Percentiles rank a stretch among this genome's conserved stretches.
Evolutionary conservation across 2,888 invertebrate genomes (phyloP).

Genomic region (Ophion slaviceki): DNA sequence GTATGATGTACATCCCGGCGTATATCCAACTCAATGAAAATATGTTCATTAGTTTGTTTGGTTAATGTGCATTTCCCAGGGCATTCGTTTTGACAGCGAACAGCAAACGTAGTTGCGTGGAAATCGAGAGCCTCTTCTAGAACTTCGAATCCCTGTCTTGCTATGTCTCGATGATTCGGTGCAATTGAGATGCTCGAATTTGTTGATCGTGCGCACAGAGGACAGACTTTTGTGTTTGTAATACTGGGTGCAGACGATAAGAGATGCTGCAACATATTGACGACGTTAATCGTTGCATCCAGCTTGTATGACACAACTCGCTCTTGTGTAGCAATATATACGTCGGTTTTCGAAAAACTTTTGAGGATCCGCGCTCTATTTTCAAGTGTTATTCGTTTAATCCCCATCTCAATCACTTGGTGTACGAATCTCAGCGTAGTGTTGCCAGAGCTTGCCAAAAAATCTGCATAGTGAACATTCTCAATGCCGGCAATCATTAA

Average conservation of each 20-base stretch:
- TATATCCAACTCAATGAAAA: no score
- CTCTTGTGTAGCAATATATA: not conserved
- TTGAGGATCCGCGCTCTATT: no score
- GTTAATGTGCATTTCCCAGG: no score
- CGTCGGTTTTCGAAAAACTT: no score
- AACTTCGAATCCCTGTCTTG: slow-evolving; percentile 6
- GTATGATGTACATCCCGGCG: no score
- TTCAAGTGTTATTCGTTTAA: no score
- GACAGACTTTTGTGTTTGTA: not conserved
- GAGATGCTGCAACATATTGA: not conserved
- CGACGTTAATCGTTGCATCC: not conserved
- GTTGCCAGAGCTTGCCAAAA: slow-evolving; percentile 8
- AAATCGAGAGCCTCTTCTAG: slow-evolving; percentile 9
- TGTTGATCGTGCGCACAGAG: not conserved
- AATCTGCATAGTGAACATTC: slow-evolving; percentile 13
- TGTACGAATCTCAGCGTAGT: no score
- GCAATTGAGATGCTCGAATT: not conserved
- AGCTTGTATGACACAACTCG: not conserved
- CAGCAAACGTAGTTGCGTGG: not conserved
- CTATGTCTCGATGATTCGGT: slow-evolving; percentile 2
- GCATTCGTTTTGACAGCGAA: not conserved
- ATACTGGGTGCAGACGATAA: not conserved
- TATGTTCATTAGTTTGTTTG: no score
- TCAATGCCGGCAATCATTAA: slow-evolving; percentile 31
- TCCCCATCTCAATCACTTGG: no score